Conservation (phyloP, 2,113 vertebrate genomes). For the Lepus europaeus region DNA sequence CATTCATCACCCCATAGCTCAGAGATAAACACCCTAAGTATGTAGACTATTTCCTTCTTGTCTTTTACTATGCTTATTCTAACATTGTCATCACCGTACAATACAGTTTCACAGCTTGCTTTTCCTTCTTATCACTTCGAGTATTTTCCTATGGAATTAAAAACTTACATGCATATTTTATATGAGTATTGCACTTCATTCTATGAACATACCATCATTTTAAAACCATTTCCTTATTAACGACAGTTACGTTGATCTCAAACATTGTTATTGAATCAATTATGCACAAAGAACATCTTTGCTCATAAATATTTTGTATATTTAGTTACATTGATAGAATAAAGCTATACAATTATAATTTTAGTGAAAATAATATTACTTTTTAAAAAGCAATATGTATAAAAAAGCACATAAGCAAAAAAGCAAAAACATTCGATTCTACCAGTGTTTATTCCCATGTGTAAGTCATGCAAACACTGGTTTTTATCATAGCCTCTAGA, state of each 20-base stretch:
- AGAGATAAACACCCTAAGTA: not conserved
- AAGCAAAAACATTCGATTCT: not conserved
- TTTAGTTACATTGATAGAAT: not conserved
- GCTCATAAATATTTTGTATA: not conserved
- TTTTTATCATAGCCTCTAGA: not conserved
- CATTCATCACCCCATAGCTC: not conserved
- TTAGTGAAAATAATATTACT: not conserved
- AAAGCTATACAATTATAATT: not conserved
- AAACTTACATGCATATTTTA: not conserved
- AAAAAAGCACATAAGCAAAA: too few species aligned
- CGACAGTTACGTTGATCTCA: conserved; percentile 16
- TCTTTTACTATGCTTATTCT: not conserved
- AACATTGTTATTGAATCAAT: conserved; percentile 7
- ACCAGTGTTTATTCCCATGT: not conserved
- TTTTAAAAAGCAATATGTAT: not conserved
- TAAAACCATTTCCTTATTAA: not conserved
- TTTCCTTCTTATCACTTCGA: not conserved
- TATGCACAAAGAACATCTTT: not conserved
- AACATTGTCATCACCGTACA: not conserved
- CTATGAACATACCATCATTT: not conserved
- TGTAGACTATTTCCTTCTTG: not conserved
- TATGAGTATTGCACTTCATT: not conserved
- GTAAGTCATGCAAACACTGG: not conserved
- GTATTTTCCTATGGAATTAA: not conserved
- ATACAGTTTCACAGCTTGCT: not conserved